phyloP scores from a whole-genome alignment of 2,888 invertebrate genomes.

The Phaonia tiefii region DNA sequence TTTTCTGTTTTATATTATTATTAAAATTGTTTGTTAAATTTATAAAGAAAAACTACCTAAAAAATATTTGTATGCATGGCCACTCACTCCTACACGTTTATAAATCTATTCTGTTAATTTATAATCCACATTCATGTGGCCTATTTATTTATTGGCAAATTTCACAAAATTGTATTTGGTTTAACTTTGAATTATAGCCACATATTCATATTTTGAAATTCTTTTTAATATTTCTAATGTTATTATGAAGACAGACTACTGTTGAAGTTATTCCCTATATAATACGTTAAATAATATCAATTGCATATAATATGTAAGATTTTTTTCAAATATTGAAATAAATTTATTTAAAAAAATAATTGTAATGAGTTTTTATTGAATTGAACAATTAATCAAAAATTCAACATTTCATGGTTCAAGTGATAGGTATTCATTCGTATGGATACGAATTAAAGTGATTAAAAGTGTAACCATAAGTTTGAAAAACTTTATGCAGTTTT shows the following conservation, averaged over 20 bases:
- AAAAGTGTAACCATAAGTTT: too few species aligned
- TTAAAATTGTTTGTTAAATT: slow-evolving; percentile 21
- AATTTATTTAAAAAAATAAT: slow-evolving; percentile 22
- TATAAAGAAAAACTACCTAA: not conserved
- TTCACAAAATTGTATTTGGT: not conserved
- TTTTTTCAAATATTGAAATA: slow-evolving; percentile 26
- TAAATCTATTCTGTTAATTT: too few species aligned
- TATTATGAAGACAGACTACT: not conserved
- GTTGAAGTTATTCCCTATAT: slow-evolving; percentile 40
- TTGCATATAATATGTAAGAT: slow-evolving; percentile 18
- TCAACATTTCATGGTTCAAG: too few species aligned
- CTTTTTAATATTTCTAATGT: slow-evolving; percentile 31
- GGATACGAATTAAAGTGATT: too few species aligned
- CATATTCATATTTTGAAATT: slow-evolving; percentile 25
- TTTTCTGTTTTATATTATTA: not conserved
- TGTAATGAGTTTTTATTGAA: too few species aligned
- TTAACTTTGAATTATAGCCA: slow-evolving; percentile 6
- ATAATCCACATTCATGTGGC: not conserved
- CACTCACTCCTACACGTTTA: too few species aligned
- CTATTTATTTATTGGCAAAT: not conserved
- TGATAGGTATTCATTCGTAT: too few species aligned
- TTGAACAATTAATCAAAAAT: too few species aligned
- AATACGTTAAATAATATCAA: slow-evolving; percentile 17
- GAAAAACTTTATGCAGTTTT: too few species aligned
- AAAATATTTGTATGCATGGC: slow-evolving; percentile 18